Evolutionary conservation across 2,797 vertebrate genomes (phyloP), one percentile per base, ranked within the genome.

Genomic region (Sphenodon punctatus): DNA sequence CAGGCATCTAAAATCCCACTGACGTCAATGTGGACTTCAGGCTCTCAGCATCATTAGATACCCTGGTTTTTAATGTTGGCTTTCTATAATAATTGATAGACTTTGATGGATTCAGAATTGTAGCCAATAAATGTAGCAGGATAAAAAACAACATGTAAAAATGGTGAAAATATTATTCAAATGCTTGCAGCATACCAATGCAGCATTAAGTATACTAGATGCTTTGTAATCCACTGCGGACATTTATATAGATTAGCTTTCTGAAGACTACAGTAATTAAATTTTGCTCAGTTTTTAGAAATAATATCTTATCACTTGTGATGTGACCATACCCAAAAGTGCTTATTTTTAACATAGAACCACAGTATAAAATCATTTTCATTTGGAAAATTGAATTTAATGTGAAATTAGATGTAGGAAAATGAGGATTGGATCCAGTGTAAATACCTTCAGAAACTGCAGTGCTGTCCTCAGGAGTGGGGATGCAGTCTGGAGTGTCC

Each of bases 371-470:
- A n/a, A n/a, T n/a, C n/a, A n/a, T n/a, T n/a, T n/a, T n/a, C n/a
- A n/a, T n/a, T n/a, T n/a, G n/a, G n/a, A n/a, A n/a, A n/a, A n/a
- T n/a, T n/a, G n/a, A n/a, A n/a, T n/a, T n/a, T n/a, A n/a, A n/a
- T n/a, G n/a, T n/a, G n/a, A n/a, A n/a, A n/a, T n/a, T n/a, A n/a
- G n/a, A n/a, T 14, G 10, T 58, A 58, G 10, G 34, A 58, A 36
- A 58, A 58, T 36, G 20, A 58, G 17, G 36, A 58, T 12, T 23
- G 55, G 20, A 36, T 19, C 13, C 55, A 36, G 36, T 8, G 36
- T 36, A 13, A 67, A 89, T 93, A 93, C 92, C 92, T 92, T 0
- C n/a, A 2, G 61, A 79, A 41, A 84, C 80, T 64, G 5, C 4
- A 1, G 30, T 48, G 39, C 36, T 2, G 1, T 75, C 86, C 15